phyloP scores from a whole-genome alignment of 2,113 vertebrate genomes.

The Phainopepla nitens region DNA sequence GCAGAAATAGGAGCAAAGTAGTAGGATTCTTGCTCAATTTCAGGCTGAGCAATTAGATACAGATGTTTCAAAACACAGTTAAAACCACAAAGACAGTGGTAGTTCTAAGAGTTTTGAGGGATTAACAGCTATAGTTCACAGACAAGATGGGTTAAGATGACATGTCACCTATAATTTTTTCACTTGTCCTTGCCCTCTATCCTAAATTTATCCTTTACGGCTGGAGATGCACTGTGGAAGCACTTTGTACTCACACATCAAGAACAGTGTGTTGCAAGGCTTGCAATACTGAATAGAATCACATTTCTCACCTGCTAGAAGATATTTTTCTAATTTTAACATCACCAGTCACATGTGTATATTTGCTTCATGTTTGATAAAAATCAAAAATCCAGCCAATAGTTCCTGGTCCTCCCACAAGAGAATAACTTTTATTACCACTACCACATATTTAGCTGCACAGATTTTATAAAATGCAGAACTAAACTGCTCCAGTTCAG shows the following conservation, averaged over 20 bases:
- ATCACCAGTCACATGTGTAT: neutral
- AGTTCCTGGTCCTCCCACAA: neutral
- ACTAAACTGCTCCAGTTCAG: neutral
- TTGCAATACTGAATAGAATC: neutral
- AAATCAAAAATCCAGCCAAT: neutral
- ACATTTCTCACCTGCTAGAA: neutral
- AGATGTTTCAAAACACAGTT: neutral
- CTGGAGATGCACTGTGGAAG: neutral
- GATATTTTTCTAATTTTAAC: neutral
- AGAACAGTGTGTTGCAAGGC: neutral
- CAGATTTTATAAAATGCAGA: neutral
- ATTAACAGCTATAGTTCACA: neutral
- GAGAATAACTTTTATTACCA: neutral
- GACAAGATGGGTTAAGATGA: neutral
- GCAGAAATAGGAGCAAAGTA: neutral
- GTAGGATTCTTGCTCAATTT: neutral
- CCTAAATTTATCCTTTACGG: neutral
- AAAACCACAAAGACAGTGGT: neutral
- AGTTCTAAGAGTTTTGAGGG: neutral
- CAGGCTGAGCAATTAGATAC: neutral
- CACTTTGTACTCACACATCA: neutral
- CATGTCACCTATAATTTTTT: neutral
- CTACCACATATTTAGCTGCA: neutral
- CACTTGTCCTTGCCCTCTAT: neutral
- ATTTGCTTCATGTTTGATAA: neutral